Base-by-base conservation (phyloP, 1,140 invertebrate genomes). In the Venustaconcha ellipsiformis region DNA sequence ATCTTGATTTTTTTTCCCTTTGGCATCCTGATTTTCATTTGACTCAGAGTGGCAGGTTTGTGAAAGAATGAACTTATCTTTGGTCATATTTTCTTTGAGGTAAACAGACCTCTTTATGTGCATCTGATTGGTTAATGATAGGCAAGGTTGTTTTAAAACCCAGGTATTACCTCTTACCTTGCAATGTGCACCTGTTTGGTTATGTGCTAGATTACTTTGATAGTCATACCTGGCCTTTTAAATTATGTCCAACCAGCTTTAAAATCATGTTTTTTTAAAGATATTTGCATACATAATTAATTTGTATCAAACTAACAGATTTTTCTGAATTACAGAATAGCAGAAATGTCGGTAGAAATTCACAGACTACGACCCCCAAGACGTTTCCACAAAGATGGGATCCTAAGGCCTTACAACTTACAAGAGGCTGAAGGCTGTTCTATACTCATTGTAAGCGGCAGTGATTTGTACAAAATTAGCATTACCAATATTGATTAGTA, bases 341-440 rank as follows among this genome's bases (percentile, higher is more conserved):
- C 83, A 17, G 84, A 86, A 14, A 79, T 85, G 74, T 79, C 81
- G 12, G 83, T 83, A 30, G 87, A 98, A 83, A 92, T 94, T 0
- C 93, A 92, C 57, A 92, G 96, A 77, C 90, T 95, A 30, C 92
- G 98, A 60, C 93, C 96, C 2, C 93, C 97, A 8, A 93, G 98
- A 75, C 95, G 95, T 89, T 93, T 99, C 82, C 93, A 94, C 81
- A 89, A 93, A 5, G 97, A 99, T 87, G 92, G 93, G 68, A 92
- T 97, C 17, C 92, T 99, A 20, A 91, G 95, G 76, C 95, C 97
- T 0, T 99, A 97, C 86, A 94, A 95, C 72, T 88, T 91, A 1
- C 90, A 92, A 62, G 95, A 98, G 86, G 97, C 98, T 18, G 94
- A 96, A 84, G 97, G 98, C 37, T 94, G 88, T 80, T 88, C 89